Evolutionary conservation across 53 echinoderm and acorn worm species (phyloP), one percentile per base, ranked within the genome.

Genomic region (Henricia sp.): DNA sequence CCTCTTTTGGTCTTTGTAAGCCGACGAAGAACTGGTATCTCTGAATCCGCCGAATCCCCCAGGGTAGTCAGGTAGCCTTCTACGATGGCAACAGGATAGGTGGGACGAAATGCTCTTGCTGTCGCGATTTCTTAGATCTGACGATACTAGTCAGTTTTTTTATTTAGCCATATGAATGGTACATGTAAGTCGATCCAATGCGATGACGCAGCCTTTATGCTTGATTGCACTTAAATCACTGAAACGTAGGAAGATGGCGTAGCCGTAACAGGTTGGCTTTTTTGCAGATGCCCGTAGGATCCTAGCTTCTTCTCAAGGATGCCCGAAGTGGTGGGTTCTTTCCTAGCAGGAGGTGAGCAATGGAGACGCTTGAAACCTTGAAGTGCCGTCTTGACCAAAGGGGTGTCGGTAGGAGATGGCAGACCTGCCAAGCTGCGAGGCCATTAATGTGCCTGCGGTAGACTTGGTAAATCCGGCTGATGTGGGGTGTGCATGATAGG

Each of bases 321-420:
- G n/a, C n/a, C n/a, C n/a, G n/a, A n/a, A n/a, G n/a, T n/a, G n/a
- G n/a, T n/a, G n/a, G 43, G 70, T 35, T 70, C 74, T 39, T 78
- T 78, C 0, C 68, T 34, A 12, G 16, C 43, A 14, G 68, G 42
- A 9, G 70, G 41, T 10, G 70, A 67, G 3, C 82, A 38, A 14
- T 55, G 54, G 23, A 71, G 33, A 28, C 88, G 68, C 21, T 57
- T 80, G 44, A 48, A 71, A n/a, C 88, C 88, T 58, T 56, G 59
- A 10, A 88, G 30, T 4, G 82, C 48, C 34, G 50, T 56, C 25
- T 68, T 58, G 23, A 88, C 82, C 88, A 88, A 14, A 3, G 74
- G 65, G 26, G 72, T 6, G 1, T 63, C 86, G n/a, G 72, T 71
- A 8, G 86, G 86, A 12, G 73, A 82, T 41, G 39, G 30, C 39